These are phyloP conservation scores for Cydia fagiglandana DNA, from an alignment of 1,140 invertebrate species.

Conservation along the genomic window DNA sequence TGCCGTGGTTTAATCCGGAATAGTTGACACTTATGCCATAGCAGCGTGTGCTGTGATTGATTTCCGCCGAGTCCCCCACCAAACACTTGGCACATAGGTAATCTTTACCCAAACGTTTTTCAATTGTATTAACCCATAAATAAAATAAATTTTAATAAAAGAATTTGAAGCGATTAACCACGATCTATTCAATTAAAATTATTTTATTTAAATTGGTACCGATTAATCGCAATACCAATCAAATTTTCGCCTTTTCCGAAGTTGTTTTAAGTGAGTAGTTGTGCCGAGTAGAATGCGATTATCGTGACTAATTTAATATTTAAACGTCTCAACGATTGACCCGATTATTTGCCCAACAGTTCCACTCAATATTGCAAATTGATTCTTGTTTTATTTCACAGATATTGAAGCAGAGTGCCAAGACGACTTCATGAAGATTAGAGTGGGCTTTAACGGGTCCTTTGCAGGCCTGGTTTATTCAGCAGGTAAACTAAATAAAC, in stretches of 20 bases:
- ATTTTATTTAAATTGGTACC: too few relatives aligned
- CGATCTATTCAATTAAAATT: too few relatives aligned
- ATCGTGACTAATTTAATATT: constrained; percentile 1
- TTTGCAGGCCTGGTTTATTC: constrained; percentile 94
- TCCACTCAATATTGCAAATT: background rate
- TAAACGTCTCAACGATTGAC: background rate
- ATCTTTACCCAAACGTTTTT: too few relatives aligned
- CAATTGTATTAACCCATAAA: too few relatives aligned
- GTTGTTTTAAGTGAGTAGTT: background rate
- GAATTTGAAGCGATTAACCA: too few relatives aligned
- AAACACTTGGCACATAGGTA: too few relatives aligned
- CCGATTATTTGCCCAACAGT: background rate
- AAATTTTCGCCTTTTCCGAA: background rate
- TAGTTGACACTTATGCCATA: too few relatives aligned
- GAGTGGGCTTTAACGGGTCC: constrained; percentile 94
- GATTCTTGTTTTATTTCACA: constrained; percentile 64
- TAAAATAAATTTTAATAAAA: too few relatives aligned
- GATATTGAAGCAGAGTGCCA: constrained; percentile 97
- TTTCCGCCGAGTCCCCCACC: too few relatives aligned
- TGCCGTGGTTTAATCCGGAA: too few relatives aligned
- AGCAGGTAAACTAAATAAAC: constrained; percentile 81
- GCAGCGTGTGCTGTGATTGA: too few relatives aligned
- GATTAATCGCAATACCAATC: too few relatives aligned
- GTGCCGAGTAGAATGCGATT: background rate
- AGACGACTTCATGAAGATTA: constrained; percentile 97